phyloP scores from a whole-genome alignment of 2,797 vertebrate genomes.

The Salarias fasciatus region DNA sequence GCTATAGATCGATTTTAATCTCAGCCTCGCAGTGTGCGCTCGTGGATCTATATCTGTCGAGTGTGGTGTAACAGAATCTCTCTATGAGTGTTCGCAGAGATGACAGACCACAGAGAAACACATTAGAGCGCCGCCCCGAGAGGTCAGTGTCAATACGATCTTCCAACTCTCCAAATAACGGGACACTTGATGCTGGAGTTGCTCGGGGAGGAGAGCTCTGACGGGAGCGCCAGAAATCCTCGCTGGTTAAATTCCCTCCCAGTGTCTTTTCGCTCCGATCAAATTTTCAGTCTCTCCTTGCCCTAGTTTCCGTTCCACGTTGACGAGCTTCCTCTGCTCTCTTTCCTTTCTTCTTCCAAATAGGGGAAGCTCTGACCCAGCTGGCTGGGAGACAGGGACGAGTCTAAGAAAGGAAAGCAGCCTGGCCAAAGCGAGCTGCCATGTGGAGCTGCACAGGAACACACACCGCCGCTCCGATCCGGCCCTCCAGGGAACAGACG shows the following conservation, averaged over 20 bases:
- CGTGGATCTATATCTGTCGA: slow-evolving; percentile 24
- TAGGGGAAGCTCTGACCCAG: slow-evolving; percentile 56
- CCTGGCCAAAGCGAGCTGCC: slow-evolving; percentile 37
- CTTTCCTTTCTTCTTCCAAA: slow-evolving; percentile 36
- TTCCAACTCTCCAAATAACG: slow-evolving; percentile 46
- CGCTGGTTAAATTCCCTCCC: slow-evolving; percentile 33
- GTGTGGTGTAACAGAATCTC: slow-evolving; percentile 39
- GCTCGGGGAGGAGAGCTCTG: slow-evolving; percentile 32
- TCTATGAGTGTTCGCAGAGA: slow-evolving; percentile 30
- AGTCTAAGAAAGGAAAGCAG: slow-evolving; percentile 37
- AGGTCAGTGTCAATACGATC: slow-evolving; percentile 28
- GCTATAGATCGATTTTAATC: slow-evolving; percentile 25
- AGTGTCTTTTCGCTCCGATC: slow-evolving; percentile 10
- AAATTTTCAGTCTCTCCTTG: slow-evolving; percentile 41
- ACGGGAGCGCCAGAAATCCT: slow-evolving; percentile 38
- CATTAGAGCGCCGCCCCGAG: slow-evolving; percentile 28
- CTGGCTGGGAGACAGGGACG: slow-evolving; percentile 63
- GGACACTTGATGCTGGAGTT: slow-evolving; percentile 26
- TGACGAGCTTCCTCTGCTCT: slow-evolving; percentile 46
- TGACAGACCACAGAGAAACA: slow-evolving; percentile 36
- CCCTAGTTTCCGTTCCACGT: slow-evolving; percentile 45
- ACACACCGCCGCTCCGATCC: slow-evolving; percentile 35
- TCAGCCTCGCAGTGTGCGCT: slow-evolving; percentile 9
- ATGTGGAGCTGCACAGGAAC: slow-evolving; percentile 38
- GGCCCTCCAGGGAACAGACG: slow-evolving; percentile 17